Evolutionary conservation across 2,888 invertebrate genomes (phyloP).

Genomic region (Stictocephala bisonia): DNA sequence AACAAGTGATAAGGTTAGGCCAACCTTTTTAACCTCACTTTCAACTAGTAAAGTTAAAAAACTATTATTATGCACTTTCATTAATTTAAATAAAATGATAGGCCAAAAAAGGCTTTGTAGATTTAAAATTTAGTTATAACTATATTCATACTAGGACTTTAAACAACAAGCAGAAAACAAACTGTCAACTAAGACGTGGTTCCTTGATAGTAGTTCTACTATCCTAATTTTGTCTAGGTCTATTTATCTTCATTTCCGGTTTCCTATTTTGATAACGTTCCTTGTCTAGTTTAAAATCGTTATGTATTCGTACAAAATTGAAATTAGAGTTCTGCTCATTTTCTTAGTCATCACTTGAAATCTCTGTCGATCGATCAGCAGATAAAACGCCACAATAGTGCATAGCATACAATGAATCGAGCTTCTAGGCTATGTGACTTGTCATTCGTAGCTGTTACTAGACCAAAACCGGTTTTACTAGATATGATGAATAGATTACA

Average conservation of each 20-base stretch:
- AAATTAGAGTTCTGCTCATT: too few species aligned
- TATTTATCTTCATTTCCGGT: constrained; percentile 26
- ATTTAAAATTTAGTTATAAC: too few species aligned
- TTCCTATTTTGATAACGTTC: constrained; percentile 33
- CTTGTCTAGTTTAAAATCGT: neutral
- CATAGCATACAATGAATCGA: constrained; percentile 26
- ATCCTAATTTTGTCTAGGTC: constrained; percentile 26
- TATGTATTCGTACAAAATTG: too few species aligned
- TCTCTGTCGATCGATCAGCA: constrained; percentile 25
- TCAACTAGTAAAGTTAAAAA: too few species aligned
- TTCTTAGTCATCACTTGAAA: too few species aligned
- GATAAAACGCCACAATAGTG: constrained; percentile 22
- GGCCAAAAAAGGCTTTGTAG: too few species aligned
- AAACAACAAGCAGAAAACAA: neutral
- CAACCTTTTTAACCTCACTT: too few species aligned
- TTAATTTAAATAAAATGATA: too few species aligned
- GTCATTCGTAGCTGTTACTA: constrained; percentile 13
- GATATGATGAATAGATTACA: neutral
- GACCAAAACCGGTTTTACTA: constrained; percentile 18
- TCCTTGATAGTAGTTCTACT: neutral
- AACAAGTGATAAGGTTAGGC: too few species aligned
- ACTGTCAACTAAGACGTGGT: neutral
- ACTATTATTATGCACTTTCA: too few species aligned
- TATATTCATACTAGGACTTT: too few species aligned
- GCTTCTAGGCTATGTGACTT: constrained; percentile 38